Percentiles rank a stretch among this genome's conserved stretches.
Conservation (phyloP, 30 jellyfish, hydroid and myxozoan genomes). For the Hydractinia echinata region DNA sequence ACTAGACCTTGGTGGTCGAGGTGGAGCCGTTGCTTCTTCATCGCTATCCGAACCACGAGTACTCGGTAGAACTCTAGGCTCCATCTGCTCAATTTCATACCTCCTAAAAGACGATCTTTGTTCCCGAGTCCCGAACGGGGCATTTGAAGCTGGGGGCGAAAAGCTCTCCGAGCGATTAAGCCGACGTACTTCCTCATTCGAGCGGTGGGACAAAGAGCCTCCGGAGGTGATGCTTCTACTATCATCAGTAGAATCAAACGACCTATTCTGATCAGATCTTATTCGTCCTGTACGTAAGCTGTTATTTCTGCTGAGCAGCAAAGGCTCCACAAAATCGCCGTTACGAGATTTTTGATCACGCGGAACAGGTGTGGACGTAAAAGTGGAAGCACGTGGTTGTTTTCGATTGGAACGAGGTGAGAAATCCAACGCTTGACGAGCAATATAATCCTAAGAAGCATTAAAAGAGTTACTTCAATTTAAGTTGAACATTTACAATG, state of each 20-base stretch:
- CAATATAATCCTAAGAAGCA: conserved; percentile 3
- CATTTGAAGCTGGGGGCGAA: conserved; percentile 25
- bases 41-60: not conserved
- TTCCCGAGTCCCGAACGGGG: conserved; percentile 32
- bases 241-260: conserved; percentile 3
- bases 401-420: conserved; percentile 19
- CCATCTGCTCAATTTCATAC: conserved; percentile 38
- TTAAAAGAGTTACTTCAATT: not conserved
- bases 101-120: conserved; percentile 28
- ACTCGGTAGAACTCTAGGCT: conserved; percentile 20
- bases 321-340: not conserved
- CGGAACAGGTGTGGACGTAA: conserved; percentile 1
- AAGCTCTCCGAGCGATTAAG: conserved; percentile 18
- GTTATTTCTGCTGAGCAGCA: conserved; percentile 2
- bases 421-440: conserved; percentile 10
- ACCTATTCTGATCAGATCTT: not conserved
- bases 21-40: not conserved
- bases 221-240: not conserved
- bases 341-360: conserved; percentile 4
- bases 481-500: not conserved
- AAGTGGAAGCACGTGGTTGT: conserved; percentile 9
- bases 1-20: not conserved
- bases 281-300: conserved; percentile 1
- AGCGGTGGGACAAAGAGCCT: conserved; percentile 6
- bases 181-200: not conserved